Evolutionary conservation across 1,140 invertebrate species (phyloP).

Genomic region (Lordiphosa mommai): DNA sequence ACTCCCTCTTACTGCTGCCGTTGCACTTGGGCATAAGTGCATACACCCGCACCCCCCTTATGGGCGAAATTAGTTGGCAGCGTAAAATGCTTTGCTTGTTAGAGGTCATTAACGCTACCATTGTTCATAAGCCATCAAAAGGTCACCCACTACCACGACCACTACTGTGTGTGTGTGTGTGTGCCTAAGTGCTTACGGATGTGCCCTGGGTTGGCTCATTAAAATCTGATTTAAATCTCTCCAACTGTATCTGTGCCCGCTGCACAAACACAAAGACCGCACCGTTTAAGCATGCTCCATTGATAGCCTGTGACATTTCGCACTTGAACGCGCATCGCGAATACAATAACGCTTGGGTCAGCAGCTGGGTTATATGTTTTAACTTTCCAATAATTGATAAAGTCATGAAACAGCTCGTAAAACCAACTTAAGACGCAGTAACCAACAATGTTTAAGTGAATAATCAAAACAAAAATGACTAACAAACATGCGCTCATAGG

Average conservation of each 20-base stretch:
- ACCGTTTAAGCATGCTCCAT: slow-evolving; percentile 41
- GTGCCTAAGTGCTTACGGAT: slow-evolving; percentile 41
- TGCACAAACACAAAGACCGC: slow-evolving; percentile 56
- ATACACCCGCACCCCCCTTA: slow-evolving; percentile 2
- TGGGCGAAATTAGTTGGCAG: slow-evolving; percentile 55
- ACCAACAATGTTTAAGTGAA: no score
- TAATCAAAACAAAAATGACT: no score
- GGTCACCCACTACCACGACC: slow-evolving; percentile 44
- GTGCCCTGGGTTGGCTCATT: slow-evolving; percentile 54
- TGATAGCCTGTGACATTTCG: slow-evolving; percentile 37
- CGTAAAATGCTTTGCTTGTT: slow-evolving; percentile 71
- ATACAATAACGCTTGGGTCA: slow-evolving; percentile 1
- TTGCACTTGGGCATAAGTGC: slow-evolving; percentile 34
- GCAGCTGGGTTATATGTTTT: no score
- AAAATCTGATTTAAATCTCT: slow-evolving; percentile 51
- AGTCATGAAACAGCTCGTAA: no score
- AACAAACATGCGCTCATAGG: no score
- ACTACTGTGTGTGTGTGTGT: no score
- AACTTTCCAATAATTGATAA: no score
- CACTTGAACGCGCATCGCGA: slow-evolving; percentile 42
- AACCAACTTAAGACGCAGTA: no score
- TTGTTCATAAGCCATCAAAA: slow-evolving; percentile 55
- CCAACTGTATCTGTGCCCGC: slow-evolving; percentile 16
- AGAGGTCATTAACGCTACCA: slow-evolving; percentile 71
- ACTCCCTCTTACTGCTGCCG: slow-evolving; percentile 8